Conservation (phyloP, 2,113 vertebrate genomes). For the Calyptommatus sinebrachiatus region DNA sequence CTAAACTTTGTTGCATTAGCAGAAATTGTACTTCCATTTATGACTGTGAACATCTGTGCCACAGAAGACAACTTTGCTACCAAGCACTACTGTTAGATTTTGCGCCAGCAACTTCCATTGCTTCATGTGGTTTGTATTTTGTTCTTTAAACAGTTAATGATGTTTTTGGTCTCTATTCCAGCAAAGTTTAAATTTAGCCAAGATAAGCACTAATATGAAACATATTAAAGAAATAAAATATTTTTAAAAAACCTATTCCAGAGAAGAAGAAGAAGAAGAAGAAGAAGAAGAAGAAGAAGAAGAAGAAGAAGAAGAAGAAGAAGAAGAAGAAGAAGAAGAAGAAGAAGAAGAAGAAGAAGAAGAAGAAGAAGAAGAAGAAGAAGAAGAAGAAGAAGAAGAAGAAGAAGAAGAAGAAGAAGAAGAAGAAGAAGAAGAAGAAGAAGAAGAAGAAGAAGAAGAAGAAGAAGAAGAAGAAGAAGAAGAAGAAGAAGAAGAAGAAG, state of each 20-base stretch:
- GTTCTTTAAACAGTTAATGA: conserved; percentile 78
- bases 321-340: no score
- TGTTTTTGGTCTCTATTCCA: conserved; percentile 73
- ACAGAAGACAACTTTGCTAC: conserved; percentile 74
- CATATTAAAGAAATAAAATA: conserved; percentile 71
- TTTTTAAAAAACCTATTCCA: conserved; percentile 52
- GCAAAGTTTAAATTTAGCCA: conserved; percentile 82
- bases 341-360: no score
- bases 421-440: no score
- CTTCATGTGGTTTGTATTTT: conserved; percentile 83
- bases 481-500: no score
- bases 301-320: no score
- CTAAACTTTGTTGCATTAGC: conserved; percentile 24
- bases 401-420: no score
- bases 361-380: no score
- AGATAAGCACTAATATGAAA: conserved; percentile 73
- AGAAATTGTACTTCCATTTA: conserved; percentile 65
- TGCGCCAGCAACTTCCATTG: conserved; percentile 69
- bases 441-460: no score
- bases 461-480: no score
- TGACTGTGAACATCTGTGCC: conserved; percentile 71
- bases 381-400: no score
- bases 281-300: no score
- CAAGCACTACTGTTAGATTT: conserved; percentile 78
- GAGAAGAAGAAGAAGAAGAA: no score